These are phyloP conservation scores for Drosophila planitibia DNA, from an alignment of 2,888 invertebrate genomes.

Conservation along the genomic window DNA sequence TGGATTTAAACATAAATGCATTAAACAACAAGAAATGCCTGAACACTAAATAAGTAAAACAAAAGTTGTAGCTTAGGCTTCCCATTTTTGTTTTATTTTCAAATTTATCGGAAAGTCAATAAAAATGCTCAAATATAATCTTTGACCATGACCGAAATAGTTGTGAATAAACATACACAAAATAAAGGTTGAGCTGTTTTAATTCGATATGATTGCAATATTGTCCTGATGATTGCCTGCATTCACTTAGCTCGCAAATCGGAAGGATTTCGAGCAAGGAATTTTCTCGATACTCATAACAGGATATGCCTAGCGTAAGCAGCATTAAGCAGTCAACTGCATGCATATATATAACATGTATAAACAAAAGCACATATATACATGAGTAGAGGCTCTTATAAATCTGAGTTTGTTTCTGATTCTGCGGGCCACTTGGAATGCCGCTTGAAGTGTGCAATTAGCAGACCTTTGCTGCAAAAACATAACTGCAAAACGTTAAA, in stretches of 20 bases:
- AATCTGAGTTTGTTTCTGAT: constrained; percentile 29
- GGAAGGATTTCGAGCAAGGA: not conserved
- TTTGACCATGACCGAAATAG: not conserved
- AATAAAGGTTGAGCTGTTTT: not conserved
- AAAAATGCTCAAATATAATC: not conserved
- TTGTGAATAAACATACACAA: not conserved
- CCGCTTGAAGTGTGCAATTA: constrained; percentile 67
- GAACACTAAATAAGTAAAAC: not conserved
- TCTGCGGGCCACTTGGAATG: constrained; percentile 29
- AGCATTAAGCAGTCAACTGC: constrained; percentile 4
- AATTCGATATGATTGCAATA: not conserved
- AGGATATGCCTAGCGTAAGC: constrained; percentile 13
- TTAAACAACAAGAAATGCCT: not conserved
- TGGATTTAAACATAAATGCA: not conserved
- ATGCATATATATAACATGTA: no score
- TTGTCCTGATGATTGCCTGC: not conserved
- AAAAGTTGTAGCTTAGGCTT: not conserved
- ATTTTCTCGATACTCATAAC: not conserved
- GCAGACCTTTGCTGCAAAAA: constrained; percentile 51
- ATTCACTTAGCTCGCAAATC: not conserved
- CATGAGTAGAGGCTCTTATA: constrained; percentile 7
- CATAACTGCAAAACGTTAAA: constrained; percentile 42
- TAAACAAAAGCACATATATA: not conserved
- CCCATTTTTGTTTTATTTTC: not conserved
- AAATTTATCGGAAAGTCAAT: not conserved